Base-by-base conservation (phyloP, 2,113 vertebrate species). In the Datnioides undecimradiatus region DNA sequence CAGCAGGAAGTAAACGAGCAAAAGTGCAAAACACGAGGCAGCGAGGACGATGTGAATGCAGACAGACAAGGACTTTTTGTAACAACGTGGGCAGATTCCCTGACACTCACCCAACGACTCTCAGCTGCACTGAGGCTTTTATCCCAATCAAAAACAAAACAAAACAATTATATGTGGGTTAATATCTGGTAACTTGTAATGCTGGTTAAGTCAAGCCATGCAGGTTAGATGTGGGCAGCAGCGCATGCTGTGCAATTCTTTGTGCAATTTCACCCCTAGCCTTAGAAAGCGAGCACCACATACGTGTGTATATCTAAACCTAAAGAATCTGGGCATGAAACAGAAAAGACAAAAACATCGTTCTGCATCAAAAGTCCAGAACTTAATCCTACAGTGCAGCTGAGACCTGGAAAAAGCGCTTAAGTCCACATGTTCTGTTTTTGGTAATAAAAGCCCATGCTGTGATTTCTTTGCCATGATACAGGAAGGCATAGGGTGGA, bases 21-120 rank as follows among this genome's bases (percentile, higher is more conserved):
- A 73, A 83, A 70, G 66, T 55, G 67, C 55, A 14, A 12, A 76
- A 80, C 14, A 82, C 0, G 21, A 87, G 68, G 82, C 57, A 84
- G 62, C 59, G 5, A 36, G 41, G 73, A 80, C 23, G 27, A 38
- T 1, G 17, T 23, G 12, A 49, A 70, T 5, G 71, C 21, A 75
- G 43, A 87, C 17, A 7, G n/a, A 67, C 23, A 7, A 48, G 23
- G 51, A 69, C 29, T 58, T 55, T 33, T 46, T 76, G 23, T 25
- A 17, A 33, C 46, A 40, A 81, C 52, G 58, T 62, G 48, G 76
- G 73, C 34, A 52, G 57, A 64, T 80, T 70, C 29, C 58, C 51
- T 40, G 52, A 72, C 27, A 73, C 52, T 59, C 58, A 33, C 74
- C 34, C 6, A 29, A 34, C 14, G 10, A 31, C n/a, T 38, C 66